A percentile compares a stretch with the other conserved stretches of the same genome.
phyloP scores from a whole-genome alignment of 2,797 vertebrate genomes.

The Lates japonicus region DNA sequence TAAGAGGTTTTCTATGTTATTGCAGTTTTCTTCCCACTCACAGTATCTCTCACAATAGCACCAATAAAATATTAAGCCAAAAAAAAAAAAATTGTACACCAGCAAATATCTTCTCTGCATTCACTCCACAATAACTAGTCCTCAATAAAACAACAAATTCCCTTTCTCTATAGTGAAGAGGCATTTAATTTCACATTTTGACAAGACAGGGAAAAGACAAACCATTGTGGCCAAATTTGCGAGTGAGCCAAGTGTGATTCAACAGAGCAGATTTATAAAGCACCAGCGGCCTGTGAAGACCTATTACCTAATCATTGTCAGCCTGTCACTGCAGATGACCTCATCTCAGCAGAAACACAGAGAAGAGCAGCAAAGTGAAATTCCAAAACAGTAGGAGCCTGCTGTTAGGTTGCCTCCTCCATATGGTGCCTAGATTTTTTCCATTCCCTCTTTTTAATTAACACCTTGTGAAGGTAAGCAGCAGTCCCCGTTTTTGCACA shows the following conservation, averaged over 20 bases:
- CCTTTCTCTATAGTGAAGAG: conserved; percentile 2
- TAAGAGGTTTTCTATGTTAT: conserved; percentile 38
- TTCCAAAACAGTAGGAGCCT: conserved; percentile 58
- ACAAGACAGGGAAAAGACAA: conserved; percentile 9
- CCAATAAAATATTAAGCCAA: conserved; percentile 37
- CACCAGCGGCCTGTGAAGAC: conserved; percentile 59
- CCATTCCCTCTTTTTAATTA: conserved; percentile 71
- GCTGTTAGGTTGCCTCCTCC: conserved; percentile 59
- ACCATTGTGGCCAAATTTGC: conserved; percentile 20
- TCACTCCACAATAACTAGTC: not conserved
- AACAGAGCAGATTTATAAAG: conserved; percentile 54
- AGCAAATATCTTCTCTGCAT: conserved; percentile 23
- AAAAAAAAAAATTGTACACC: conserved; percentile 15
- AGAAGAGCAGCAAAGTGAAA: conserved; percentile 60
- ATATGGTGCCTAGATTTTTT: conserved; percentile 61
- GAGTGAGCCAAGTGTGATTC: conserved; percentile 45
- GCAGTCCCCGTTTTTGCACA: conserved; percentile 42
- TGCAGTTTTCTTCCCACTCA: conserved; percentile 31
- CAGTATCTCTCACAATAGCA: conserved; percentile 30
- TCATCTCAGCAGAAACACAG: conserved; percentile 64
- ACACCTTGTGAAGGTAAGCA: conserved; percentile 62
- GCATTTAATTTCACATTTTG: conserved; percentile 25
- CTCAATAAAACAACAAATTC: conserved; percentile 21
- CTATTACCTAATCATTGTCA: conserved; percentile 73
- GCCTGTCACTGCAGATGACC: conserved; percentile 73